Evolutionary conservation across 2,113 vertebrate species (phyloP), one percentile per base, ranked within the genome.

Genomic region (Corythaixoides concolor): DNA sequence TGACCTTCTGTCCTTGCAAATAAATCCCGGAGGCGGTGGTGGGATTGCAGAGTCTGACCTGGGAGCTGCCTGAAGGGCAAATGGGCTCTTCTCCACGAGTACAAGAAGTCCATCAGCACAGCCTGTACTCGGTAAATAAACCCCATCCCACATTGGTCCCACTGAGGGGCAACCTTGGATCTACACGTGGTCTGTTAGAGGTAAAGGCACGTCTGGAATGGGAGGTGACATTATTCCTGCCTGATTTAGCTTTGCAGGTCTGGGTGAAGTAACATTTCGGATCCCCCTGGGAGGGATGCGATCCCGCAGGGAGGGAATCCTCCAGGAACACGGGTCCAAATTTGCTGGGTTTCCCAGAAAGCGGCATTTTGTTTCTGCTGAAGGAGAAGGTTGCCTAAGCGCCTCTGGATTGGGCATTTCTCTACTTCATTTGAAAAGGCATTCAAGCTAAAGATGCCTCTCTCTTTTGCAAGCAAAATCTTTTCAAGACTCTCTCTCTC

Each of bases 261-360:
- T 33, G 58, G 22, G 52, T 37, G 58, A 81, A 64, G 50, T 5
- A 60, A 24, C 3, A 4, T 39, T 45, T 63, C 0, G 2, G 68
- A 47, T 32, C 11, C 26, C 28, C n/a, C 26, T 12, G 24, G 30
- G 47, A 66, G 72, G 8, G 33, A 6, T 21, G 13, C 20, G 50
- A 76, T 24, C 27, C 63, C 33, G 41, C 41, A 37, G 47, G 37
- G 35, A 56, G 15, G 18, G n/a, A 24, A 62, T 72, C 35, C 21
- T 39, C 35, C 1, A 2, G 33, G 5, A 76, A 39, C n/a, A 8
- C 1, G 0, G 1, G 3, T 33, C 53, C 49, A 3, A 2, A 7
- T 52, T 6, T 49, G 7, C 39, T 35, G 92, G 2, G 1, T 33
- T 39, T 33, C 41, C 21, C 62, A 14, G 21, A 52, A 55, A 60